Conservation (phyloP, 2,888 invertebrate species). For the Ichneumoninae sp. region DNA sequence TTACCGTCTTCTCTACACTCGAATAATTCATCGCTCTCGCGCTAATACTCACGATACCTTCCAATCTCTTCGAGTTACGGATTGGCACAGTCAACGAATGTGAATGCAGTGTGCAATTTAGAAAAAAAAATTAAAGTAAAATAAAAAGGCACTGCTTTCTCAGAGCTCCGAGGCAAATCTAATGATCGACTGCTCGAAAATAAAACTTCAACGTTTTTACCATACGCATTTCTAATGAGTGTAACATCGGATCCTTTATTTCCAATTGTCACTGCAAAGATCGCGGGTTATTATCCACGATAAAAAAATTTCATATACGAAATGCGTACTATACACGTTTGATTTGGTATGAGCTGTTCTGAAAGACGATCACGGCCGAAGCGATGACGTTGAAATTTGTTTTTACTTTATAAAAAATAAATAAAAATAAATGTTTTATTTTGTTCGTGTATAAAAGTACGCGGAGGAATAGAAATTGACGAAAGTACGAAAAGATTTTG, state of each 20-base stretch:
- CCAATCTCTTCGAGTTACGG: constrained; percentile 66
- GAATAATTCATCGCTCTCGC: constrained; percentile 48
- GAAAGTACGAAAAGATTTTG: constrained; percentile 30
- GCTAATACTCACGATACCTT: constrained; percentile 37
- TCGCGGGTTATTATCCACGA: not conserved
- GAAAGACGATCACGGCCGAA: constrained; percentile 28
- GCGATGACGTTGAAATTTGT: constrained; percentile 35
- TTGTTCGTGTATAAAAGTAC: constrained; percentile 1
- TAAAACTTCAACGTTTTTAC: constrained; percentile 19
- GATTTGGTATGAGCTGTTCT: constrained; percentile 30
- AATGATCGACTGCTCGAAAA: constrained; percentile 47
- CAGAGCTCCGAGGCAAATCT: constrained; percentile 58
- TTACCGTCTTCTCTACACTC: constrained; percentile 22
- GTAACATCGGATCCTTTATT: not conserved
- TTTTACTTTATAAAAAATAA: constrained; percentile 24
- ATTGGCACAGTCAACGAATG: constrained; percentile 74
- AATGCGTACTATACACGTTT: constrained; percentile 14
- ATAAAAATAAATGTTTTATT: not conserved
- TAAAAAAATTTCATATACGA: not conserved
- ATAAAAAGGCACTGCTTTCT: constrained; percentile 72
- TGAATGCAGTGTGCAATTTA: constrained; percentile 27
- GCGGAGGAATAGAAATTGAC: constrained; percentile 12
- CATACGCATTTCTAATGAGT: constrained; percentile 40
- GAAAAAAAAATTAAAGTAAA: constrained; percentile 36
- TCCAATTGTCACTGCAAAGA: not conserved